These are phyloP conservation scores for Parasteatoda tepidariorum DNA, from an alignment of 1,140 invertebrate genomes.

Conservation along the genomic window DNA sequence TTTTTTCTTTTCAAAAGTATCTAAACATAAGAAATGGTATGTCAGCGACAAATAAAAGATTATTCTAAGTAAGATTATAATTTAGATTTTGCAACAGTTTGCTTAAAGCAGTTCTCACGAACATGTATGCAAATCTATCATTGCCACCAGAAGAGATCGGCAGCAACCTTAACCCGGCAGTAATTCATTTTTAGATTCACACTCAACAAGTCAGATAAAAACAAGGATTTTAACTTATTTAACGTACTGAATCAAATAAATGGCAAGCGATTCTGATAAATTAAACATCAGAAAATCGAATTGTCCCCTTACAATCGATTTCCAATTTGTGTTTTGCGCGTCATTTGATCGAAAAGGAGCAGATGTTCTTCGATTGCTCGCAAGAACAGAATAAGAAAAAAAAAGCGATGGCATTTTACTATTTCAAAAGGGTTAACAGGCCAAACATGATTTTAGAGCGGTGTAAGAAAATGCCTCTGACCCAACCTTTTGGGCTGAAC, in stretches of 20 bases:
- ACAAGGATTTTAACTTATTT: too few relatives aligned
- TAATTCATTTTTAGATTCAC: too few relatives aligned
- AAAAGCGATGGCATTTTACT: constrained; percentile 33
- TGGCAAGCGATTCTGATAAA: too few relatives aligned
- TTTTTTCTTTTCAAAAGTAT: too few relatives aligned
- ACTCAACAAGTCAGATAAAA: too few relatives aligned
- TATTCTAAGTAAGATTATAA: too few relatives aligned
- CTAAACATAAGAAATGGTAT: too few relatives aligned
- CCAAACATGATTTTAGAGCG: constrained; percentile 43
- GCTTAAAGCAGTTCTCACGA: background rate
- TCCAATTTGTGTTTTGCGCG: background rate
- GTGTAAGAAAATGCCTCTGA: constrained; percentile 22
- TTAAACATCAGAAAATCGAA: too few relatives aligned
- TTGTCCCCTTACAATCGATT: too few relatives aligned
- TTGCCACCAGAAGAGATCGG: background rate
- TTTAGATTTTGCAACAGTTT: background rate
- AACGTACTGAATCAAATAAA: too few relatives aligned
- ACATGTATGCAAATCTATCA: background rate
- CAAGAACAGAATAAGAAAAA: background rate
- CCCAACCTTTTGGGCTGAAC: constrained; percentile 46
- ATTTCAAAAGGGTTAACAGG: constrained; percentile 43
- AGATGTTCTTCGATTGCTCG: background rate
- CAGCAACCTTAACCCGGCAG: background rate
- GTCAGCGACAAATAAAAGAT: too few relatives aligned
- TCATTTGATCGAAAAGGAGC: background rate